Evolutionary conservation across 2,113 vertebrate genomes (phyloP).

Genomic region (Zosterops hypoxanthus): DNA sequence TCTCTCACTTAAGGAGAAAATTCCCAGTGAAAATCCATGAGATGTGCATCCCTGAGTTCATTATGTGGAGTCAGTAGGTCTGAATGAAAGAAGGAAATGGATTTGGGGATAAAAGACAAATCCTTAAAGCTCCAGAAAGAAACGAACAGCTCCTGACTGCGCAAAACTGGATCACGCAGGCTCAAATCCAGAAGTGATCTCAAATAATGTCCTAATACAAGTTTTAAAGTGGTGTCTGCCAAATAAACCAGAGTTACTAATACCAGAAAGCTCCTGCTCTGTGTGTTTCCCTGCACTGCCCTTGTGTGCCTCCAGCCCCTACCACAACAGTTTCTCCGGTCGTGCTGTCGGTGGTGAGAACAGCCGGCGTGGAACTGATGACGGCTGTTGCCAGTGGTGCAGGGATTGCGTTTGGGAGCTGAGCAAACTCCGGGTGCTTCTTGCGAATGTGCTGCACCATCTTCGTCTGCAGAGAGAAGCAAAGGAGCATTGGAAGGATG

Average conservation of each 20-base stretch:
- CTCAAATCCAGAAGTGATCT: neutral
- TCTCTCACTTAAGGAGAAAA: neutral
- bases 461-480: constrained; percentile 82
- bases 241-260: neutral
- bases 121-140: neutral
- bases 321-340: constrained; percentile 93
- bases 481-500: neutral
- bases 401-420: constrained; percentile 83
- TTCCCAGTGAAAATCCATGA: neutral
- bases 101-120: neutral
- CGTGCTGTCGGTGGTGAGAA: constrained; percentile 83
- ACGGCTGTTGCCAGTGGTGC: constrained; percentile 82
- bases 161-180: neutral
- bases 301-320: constrained; percentile 35
- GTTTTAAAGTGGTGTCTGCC: neutral
- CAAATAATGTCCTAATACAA: neutral
- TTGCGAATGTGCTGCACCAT: constrained; percentile 99
- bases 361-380: constrained; percentile 86
- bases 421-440: constrained; percentile 92
- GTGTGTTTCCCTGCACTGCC: neutral
- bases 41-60: neutral
- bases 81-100: neutral
- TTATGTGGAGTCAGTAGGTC: neutral
- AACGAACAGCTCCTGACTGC: neutral
- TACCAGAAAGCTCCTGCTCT: neutral